Conservation (phyloP, 2,113 vertebrate species). For the Vireo altiloquus region DNA sequence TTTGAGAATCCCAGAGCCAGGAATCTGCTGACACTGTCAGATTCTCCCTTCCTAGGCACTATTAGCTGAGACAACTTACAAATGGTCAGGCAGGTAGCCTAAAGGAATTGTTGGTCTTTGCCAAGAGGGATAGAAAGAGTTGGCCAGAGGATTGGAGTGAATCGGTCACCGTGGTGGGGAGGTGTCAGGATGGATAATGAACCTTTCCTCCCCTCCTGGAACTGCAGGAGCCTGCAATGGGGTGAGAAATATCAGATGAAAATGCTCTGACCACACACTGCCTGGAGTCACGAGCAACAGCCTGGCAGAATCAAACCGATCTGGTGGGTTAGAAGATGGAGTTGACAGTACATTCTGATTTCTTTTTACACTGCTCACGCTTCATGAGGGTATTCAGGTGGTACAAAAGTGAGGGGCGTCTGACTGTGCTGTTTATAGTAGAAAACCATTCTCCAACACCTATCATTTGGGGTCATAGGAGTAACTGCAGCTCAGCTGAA, state of each 20-base stretch:
- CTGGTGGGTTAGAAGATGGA: not conserved
- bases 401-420: not conserved
- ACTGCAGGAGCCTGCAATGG: not conserved
- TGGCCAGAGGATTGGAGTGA: not conserved
- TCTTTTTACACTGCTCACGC: not conserved
- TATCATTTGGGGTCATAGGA: not conserved
- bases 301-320: not conserved
- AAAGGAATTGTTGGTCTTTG: constrained; percentile 35
- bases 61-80: constrained; percentile 3
- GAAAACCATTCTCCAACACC: not conserved
- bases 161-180: not conserved
- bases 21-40: not conserved
- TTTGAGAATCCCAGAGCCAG: not conserved
- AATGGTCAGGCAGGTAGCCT: constrained; percentile 23
- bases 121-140: not conserved
- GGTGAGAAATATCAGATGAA: not conserved
- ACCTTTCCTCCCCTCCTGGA: not conserved
- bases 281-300: not conserved
- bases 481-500: not conserved
- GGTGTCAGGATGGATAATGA: constrained; percentile 39
- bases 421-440: not conserved
- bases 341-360: not conserved
- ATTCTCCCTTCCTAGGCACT: not conserved
- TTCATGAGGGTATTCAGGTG: not conserved
- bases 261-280: not conserved